Evolutionary conservation across 2,113 vertebrate species (phyloP).

Genomic region (Ptilorrhoa leucosticta): DNA sequence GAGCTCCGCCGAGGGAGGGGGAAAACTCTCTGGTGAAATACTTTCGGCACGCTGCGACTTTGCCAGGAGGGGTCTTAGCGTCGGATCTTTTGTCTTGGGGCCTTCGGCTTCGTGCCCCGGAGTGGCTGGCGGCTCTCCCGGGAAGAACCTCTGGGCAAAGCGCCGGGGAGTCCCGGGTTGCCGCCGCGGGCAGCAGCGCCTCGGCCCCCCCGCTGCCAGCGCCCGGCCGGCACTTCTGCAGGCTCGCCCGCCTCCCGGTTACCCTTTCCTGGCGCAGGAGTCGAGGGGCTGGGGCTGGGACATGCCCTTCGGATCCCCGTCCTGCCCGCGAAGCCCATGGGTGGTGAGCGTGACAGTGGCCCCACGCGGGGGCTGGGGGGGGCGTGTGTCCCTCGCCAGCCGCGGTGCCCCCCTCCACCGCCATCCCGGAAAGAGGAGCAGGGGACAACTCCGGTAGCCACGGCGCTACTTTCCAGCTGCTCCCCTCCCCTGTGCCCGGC

Average conservation of each 20-base stretch:
- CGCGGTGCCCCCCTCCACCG: not conserved
- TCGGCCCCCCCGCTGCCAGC: not conserved
- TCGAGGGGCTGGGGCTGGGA: not conserved
- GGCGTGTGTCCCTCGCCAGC: not conserved
- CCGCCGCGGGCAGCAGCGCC: not conserved
- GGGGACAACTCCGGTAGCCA: not conserved
- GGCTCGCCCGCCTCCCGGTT: not conserved
- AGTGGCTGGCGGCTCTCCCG: not conserved
- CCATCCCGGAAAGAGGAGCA: not conserved
- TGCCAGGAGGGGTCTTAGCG: constrained; percentile 14
- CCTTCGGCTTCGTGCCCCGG: not conserved
- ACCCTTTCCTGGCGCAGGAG: not conserved
- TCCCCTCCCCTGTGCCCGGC: not conserved
- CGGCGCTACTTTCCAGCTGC: not conserved
- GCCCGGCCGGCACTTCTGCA: not conserved
- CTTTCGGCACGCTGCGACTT: not conserved
- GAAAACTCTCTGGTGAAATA: constrained; percentile 7
- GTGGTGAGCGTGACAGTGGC: not conserved
- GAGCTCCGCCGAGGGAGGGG: not conserved
- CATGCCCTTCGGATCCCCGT: not conserved
- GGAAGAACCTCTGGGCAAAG: not conserved
- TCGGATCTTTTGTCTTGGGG: constrained; percentile 52
- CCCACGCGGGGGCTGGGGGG: not conserved
- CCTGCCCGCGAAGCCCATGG: not conserved
- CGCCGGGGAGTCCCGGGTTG: not conserved